Percentiles rank a stretch among this genome's conserved stretches.
These are phyloP conservation scores for Platichthys stellatus DNA, from an alignment of 2,113 vertebrate species.

Conservation along the genomic window DNA sequence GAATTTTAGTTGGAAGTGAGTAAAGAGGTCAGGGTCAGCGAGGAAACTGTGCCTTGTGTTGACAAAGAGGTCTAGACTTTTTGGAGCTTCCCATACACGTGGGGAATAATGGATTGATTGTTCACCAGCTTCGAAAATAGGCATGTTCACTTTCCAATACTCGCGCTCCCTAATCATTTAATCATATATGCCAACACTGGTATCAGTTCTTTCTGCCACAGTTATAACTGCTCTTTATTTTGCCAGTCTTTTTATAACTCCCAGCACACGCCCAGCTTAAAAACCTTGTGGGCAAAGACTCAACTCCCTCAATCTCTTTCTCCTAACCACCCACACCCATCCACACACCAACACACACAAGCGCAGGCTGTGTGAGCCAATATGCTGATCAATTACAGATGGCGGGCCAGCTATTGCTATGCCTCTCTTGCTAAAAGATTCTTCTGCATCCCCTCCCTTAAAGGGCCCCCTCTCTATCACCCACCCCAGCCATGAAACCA, in stretches of 20 bases:
- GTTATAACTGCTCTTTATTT: constrained; percentile 75
- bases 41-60: constrained; percentile 30
- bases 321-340: constrained; percentile 60
- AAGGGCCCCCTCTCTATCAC: constrained; percentile 34
- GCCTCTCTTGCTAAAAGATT: constrained; percentile 58
- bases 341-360: constrained; percentile 55
- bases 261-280: constrained; percentile 69
- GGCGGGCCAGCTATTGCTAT: constrained; percentile 70
- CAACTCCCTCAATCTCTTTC: constrained; percentile 44
- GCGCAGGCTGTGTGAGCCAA: constrained; percentile 59
- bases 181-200: constrained; percentile 26
- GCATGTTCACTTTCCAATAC: constrained; percentile 29
- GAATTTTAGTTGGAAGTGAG: constrained; percentile 23
- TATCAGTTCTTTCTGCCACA: constrained; percentile 69
- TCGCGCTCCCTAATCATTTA: constrained; percentile 33
- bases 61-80: constrained; percentile 53
- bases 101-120: constrained; percentile 43
- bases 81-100: constrained; percentile 39
- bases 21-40: constrained; percentile 23
- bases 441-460: constrained; percentile 42
- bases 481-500: constrained; percentile 31
- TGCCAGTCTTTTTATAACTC: constrained; percentile 89
- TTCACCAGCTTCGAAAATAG: constrained; percentile 43
- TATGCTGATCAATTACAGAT: constrained; percentile 81
- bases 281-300: constrained; percentile 72